Base-by-base conservation (phyloP, 2,888 invertebrate species). In the Dolomedes plantarius region DNA sequence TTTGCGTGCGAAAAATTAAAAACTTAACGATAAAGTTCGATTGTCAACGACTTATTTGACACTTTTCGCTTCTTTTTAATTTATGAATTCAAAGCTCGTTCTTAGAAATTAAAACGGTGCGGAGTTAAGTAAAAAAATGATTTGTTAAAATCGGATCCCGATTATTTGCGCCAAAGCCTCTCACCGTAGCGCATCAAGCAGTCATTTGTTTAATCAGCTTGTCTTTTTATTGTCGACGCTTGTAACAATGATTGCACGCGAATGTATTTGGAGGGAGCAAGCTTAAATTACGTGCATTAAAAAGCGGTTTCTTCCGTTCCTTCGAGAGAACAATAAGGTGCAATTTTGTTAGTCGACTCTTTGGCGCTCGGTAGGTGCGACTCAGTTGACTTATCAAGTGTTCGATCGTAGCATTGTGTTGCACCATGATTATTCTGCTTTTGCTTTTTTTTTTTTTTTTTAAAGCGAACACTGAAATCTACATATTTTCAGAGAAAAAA, bases 171-270 rank as follows among this genome's bases (percentile, higher is more conserved):
- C 76, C 65, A 65, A 56, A 46, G 69, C 69, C 75, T 81, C 68
- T 81, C 75, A 81, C 29, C 67, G 56, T 36, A 62, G 46, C 36
- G 73, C 65, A 77, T 65, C 68, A 75, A 39, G 69, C 69, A 81
- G 68, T 75, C 77, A 85, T 77, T 85, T 85, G 83, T 78, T 72
- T 85, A 85, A 85, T 85, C 71, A 85, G 67, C 73, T 85, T 72
- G 83, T 46, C 67, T 85, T 85, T 85, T 83, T 68, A 85, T 67
- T 77, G 76, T 85, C 73, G 71, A 67, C 56, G 72, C 73, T 77
- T 73, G 56, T 73, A 72, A 73, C 73, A 77, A 77, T 77, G 67
- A 77, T 68, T 85, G 73, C 65, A 73, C 36, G 56, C 36, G 39
- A 56, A 28, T 28, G 71, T 64, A 56, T 29, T 32, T 65, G 41